These are phyloP conservation scores for Gymnoscopelus microlampas DNA, from an alignment of 2,797 vertebrate species.

Conservation along the genomic window DNA sequence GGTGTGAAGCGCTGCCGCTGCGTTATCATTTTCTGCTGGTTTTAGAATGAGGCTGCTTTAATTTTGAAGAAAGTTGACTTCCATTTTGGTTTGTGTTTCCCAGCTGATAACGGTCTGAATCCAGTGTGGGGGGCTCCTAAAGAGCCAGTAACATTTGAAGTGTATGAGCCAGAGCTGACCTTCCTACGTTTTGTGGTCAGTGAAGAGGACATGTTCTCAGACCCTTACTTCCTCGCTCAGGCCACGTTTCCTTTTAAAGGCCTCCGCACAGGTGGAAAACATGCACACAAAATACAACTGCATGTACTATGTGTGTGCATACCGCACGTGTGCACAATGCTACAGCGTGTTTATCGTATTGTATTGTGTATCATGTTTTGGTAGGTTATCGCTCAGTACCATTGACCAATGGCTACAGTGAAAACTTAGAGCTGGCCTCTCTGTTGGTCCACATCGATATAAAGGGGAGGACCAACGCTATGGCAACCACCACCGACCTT, in stretches of 20 bases:
- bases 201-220: slow-evolving; percentile 98
- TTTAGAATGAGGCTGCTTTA: too few relatives aligned
- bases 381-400: slow-evolving; percentile 93
- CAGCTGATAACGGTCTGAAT: slow-evolving; percentile 96
- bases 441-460: too few relatives aligned
- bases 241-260: slow-evolving; percentile 94
- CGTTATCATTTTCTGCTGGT: too few relatives aligned
- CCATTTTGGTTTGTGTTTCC: slow-evolving; percentile 1
- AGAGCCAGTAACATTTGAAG: slow-evolving; percentile 73
- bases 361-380: too few relatives aligned
- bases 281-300: too few relatives aligned
- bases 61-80: too few relatives aligned
- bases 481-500: too few relatives aligned
- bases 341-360: too few relatives aligned
- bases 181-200: slow-evolving; percentile 96
- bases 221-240: slow-evolving; percentile 96
- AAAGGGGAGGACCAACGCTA: too few relatives aligned
- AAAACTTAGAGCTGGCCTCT: slow-evolving; percentile 53
- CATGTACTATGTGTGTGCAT: too few relatives aligned
- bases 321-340: too few relatives aligned
- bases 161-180: slow-evolving; percentile 90
- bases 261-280: slow-evolving; percentile 87
- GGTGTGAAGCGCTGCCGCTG: slow-evolving; percentile 77
- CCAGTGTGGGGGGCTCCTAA: slow-evolving; percentile 87
- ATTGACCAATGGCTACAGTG: slow-evolving; percentile 92